A percentile compares a stretch with the other conserved stretches of the same genome.
These are phyloP conservation scores for Leptinotarsa haldemani DNA, from an alignment of 2,888 invertebrate species.

Conservation along the genomic window DNA sequence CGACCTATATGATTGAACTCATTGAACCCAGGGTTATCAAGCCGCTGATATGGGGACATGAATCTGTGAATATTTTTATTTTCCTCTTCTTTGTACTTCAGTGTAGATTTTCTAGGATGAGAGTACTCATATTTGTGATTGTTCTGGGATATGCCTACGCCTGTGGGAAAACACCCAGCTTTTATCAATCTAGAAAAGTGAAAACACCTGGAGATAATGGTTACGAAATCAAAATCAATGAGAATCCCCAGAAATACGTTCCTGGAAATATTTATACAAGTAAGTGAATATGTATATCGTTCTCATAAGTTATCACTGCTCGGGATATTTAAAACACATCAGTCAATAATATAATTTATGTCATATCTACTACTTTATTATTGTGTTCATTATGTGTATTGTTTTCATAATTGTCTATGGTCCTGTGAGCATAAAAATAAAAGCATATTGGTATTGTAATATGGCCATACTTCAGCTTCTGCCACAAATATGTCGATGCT, in stretches of 20 bases:
- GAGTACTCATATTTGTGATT: slow-evolving; percentile 29
- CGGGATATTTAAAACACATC: no score
- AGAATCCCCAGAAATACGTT: slow-evolving; percentile 83
- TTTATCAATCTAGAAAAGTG: slow-evolving; percentile 64
- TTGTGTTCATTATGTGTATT: no score
- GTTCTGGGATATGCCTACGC: slow-evolving; percentile 31
- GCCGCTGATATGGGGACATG: slow-evolving; percentile 1
- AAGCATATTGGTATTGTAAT: no score
- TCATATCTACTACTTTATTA: no score
- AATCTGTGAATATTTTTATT: slow-evolving; percentile 5
- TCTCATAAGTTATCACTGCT: not conserved
- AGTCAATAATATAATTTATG: no score
- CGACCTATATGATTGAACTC: not conserved
- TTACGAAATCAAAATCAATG: slow-evolving; percentile 83
- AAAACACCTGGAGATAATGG: slow-evolving; percentile 87
- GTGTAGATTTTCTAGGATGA: slow-evolving; percentile 15
- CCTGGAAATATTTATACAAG: slow-evolving; percentile 86
- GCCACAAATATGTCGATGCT: no score
- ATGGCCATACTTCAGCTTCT: no score
- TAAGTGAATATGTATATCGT: slow-evolving; percentile 63
- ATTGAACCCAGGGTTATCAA: slow-evolving; percentile 7
- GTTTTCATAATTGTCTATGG: no score
- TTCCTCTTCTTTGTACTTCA: not conserved
- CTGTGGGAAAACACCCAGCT: slow-evolving; percentile 63
- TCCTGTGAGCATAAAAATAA: no score